Evolutionary conservation across 2,113 vertebrate species (phyloP).

Genomic region (Lanius collurio): DNA sequence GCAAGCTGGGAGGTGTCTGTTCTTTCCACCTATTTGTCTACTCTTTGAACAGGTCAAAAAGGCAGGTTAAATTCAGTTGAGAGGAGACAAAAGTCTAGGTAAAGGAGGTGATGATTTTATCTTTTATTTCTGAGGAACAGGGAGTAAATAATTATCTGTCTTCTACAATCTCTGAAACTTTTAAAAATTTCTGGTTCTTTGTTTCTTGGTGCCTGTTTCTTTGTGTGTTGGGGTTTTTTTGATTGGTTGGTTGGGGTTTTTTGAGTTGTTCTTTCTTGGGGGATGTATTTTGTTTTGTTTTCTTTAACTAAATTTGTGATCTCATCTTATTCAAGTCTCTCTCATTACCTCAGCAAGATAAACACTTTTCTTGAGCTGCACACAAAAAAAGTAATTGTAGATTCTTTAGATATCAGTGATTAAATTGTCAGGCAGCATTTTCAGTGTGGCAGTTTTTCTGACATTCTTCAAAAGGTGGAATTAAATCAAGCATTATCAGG

Average conservation of each 20-base stretch:
- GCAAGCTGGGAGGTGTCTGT: neutral
- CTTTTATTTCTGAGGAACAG: neutral
- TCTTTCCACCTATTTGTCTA: neutral
- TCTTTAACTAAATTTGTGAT: neutral
- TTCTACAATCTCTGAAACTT: neutral
- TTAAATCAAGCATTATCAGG: neutral
- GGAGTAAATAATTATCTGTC: neutral
- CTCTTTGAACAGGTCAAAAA: neutral
- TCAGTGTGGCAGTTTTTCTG: neutral
- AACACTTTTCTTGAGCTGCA: neutral
- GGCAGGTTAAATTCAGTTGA: neutral
- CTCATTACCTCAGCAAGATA: neutral
- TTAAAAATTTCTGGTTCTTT: neutral
- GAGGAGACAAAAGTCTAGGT: neutral
- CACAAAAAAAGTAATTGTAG: neutral
- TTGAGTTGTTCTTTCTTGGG: neutral
- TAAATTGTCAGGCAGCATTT: neutral
- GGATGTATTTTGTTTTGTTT: neutral
- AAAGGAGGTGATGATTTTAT: neutral
- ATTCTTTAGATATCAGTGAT: neutral
- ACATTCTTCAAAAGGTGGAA: neutral
- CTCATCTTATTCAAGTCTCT: neutral
- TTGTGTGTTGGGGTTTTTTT: neutral
- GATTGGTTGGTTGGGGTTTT: neutral
- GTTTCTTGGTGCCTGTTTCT: neutral